Evolutionary conservation across 2,797 vertebrate species (phyloP), one percentile per base, ranked within the genome.

Genomic region (Hydrolagus colliei): DNA sequence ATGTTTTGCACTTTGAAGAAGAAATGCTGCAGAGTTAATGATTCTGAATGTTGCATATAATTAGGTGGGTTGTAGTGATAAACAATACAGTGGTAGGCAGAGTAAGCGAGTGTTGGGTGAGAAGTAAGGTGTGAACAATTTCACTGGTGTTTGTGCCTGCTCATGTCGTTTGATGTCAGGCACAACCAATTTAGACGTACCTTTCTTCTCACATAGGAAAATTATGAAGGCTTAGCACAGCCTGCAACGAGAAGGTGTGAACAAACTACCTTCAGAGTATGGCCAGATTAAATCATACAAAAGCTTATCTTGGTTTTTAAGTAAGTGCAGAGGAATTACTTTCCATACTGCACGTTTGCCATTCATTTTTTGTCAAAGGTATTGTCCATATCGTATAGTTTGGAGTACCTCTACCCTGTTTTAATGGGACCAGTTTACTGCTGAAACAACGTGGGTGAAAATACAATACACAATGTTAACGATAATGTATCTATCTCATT

Each of bases 111-210:
- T 71, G 79, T 35, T 68, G 71, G 63, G 32, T 71, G 79, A 41
- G 79, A 84, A 71, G 22, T 65, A 84, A 84, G 79, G 79, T 84
- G 79, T 84, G 79, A 84, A 84, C 65, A 84, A 41, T 84, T 41
- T 84, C 78, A 82, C 78, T 84, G 79, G 63, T 84, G 62, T 84
- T 84, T 84, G 79, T 67, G 32, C 71, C 79, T 84, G 79, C 79
- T 84, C 79, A n/a, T 84, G 65, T 84, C 9, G 65, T 84, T 84
- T 84, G 63, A 84, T 84, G 79, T 84, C 79, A 84, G 62, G 65
- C 79, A n/a, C 67, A 84, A 27, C 79, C 65, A 84, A 52, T 52
- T 84, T 67, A 84, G 65, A 18, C 32, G 14, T 84, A 71, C 79
- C 63, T 84, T 77, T 59, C 61, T 71, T 16, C 27, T 84, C 27